phyloP scores from a whole-genome alignment of 2,113 vertebrate genomes.

The Haplochromis vanheusdeni region DNA sequence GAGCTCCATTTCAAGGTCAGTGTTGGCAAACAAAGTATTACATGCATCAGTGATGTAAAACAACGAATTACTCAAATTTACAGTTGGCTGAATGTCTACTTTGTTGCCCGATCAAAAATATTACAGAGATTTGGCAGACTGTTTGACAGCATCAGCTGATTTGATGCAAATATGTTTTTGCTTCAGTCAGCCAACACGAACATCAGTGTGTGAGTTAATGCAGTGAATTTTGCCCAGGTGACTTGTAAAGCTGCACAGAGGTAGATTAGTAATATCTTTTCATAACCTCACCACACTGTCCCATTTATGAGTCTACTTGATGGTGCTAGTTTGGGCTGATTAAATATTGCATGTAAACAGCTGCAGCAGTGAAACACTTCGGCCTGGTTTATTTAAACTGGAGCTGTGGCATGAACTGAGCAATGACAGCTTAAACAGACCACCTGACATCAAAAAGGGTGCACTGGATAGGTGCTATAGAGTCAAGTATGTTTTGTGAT shows the following conservation, averaged over 20 bases:
- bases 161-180: not conserved
- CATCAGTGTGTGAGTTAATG: not conserved
- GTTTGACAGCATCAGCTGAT: conserved; percentile 4
- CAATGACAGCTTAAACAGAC: not conserved
- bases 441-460: not conserved
- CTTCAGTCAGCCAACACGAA: not conserved
- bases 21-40: not conserved
- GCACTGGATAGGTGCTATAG: not conserved
- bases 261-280: not conserved
- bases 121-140: conserved; percentile 20
- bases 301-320: not conserved
- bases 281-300: not conserved
- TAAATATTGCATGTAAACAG: not conserved
- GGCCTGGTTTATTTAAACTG: not conserved
- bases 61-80: not conserved
- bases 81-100: not conserved
- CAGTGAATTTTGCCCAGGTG: not conserved
- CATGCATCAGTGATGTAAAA: not conserved
- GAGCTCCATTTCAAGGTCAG: not conserved
- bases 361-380: not conserved
- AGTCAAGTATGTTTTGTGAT: not conserved
- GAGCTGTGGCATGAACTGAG: not conserved
- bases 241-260: not conserved
- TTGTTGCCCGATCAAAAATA: conserved; percentile 4
- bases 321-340: not conserved